These are phyloP conservation scores for Leptinotarsa tumamoca DNA, from an alignment of 2,888 invertebrate species.

Conservation along the genomic window DNA sequence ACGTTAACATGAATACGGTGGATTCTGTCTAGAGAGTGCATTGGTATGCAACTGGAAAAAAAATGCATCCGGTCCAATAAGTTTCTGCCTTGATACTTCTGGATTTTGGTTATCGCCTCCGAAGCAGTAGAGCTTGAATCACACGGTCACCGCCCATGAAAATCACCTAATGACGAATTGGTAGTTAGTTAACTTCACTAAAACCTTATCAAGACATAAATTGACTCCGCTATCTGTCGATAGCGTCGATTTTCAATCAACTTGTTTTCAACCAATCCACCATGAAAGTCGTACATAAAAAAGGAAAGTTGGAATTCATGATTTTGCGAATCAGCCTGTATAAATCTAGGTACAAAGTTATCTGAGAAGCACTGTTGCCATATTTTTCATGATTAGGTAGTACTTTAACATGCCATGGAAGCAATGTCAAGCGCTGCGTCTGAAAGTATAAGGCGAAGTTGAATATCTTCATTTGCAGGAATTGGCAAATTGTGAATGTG, in stretches of 20 bases:
- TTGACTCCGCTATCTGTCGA: background rate
- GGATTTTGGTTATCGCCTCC: background rate
- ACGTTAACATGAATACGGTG: too few species aligned
- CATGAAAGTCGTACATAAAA: constrained; percentile 22
- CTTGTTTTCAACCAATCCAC: constrained; percentile 1
- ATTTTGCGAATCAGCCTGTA: constrained; percentile 22
- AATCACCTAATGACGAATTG: background rate
- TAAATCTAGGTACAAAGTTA: constrained; percentile 22
- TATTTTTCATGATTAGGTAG: background rate
- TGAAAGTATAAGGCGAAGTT: too few species aligned
- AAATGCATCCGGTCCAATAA: background rate
- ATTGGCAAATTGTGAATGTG: too few species aligned
- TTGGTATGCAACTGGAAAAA: too few species aligned
- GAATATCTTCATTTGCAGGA: too few species aligned
- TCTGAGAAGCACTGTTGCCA: constrained; percentile 20
- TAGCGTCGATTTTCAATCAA: background rate
- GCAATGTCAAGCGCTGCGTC: too few species aligned
- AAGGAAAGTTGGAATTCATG: constrained; percentile 22
- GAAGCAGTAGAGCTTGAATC: background rate
- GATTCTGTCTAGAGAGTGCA: too few species aligned
- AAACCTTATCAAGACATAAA: background rate
- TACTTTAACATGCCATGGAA: too few species aligned
- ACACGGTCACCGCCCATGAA: background rate
- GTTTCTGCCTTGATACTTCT: background rate
- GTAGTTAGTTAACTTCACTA: background rate